A percentile compares a stretch with the other conserved stretches of the same genome.
Conservation (phyloP, 2,888 invertebrate species). For the Autographa gamma region DNA sequence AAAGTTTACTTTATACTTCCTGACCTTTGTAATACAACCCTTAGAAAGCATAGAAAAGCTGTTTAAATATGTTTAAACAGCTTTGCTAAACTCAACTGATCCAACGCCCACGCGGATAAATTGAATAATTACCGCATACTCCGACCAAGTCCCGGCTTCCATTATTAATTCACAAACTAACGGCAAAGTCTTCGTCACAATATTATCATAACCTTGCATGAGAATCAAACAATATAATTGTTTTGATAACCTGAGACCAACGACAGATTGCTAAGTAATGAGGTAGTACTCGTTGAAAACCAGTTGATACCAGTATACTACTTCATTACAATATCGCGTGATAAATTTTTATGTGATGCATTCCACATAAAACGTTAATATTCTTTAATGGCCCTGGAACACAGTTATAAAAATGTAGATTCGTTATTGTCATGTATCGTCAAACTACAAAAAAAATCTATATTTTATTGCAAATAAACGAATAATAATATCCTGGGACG, state of each 20-base stretch:
- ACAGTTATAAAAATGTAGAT: no score
- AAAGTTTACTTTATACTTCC: no score
- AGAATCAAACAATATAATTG: conserved; percentile 3
- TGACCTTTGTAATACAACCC: no score
- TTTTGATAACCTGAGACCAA: conserved; percentile 7
- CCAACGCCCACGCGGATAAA: background rate
- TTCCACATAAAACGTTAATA: no score
- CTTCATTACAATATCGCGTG: background rate
- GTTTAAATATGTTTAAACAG: background rate
- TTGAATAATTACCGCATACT: background rate
- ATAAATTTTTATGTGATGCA: no score
- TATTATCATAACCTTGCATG: background rate
- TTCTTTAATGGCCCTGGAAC: no score
- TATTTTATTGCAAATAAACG: no score
- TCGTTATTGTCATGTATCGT: no score
- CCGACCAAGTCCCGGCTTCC: background rate
- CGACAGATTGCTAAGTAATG: conserved; percentile 1
- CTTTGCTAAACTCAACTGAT: background rate
- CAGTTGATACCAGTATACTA: background rate
- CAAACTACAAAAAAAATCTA: no score
- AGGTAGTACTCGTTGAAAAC: background rate
- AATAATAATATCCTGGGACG: no score
- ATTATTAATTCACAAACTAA: background rate
- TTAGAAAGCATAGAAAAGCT: no score
- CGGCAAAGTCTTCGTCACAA: background rate